Percentiles rank a stretch among this genome's conserved stretches.
Evolutionary conservation across 2,888 invertebrate genomes (phyloP).

Genomic region (Pachliopta kotzebuea): DNA sequence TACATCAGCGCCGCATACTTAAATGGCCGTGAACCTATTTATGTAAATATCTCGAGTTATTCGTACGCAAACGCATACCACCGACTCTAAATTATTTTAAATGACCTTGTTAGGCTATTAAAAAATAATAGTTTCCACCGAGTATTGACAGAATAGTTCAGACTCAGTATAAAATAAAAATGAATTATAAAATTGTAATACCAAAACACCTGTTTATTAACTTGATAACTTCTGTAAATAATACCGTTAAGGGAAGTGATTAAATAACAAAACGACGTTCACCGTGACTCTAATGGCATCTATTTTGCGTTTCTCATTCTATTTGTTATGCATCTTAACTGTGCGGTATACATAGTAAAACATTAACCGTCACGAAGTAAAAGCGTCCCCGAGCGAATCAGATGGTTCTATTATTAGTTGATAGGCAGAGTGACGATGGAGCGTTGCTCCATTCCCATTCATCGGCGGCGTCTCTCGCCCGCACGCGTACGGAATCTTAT

Average conservation of each 20-base stretch:
- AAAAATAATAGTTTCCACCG: background rate
- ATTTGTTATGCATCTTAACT: slow-evolving; percentile 23
- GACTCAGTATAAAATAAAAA: background rate
- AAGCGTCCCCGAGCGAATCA: slow-evolving; percentile 42
- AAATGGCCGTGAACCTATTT: slow-evolving; percentile 5
- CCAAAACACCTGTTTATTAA: no score
- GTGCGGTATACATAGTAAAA: slow-evolving; percentile 27
- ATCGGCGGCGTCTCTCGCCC: slow-evolving; percentile 57
- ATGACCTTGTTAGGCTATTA: background rate
- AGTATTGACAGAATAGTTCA: background rate
- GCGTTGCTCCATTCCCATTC: slow-evolving; percentile 68
- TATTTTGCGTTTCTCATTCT: slow-evolving; percentile 19
- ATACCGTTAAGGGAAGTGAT: background rate
- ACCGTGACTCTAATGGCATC: background rate
- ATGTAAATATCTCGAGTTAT: slow-evolving; percentile 1
- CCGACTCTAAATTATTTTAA: background rate
- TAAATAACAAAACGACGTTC: background rate
- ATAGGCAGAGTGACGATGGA: slow-evolving; percentile 48
- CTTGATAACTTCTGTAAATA: no score
- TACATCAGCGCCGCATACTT: background rate
- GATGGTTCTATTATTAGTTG: slow-evolving; percentile 62
- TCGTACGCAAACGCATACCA: background rate
- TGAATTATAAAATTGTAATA: no score
- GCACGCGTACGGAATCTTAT: slow-evolving; percentile 59
- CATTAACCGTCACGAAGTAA: slow-evolving; percentile 31